Conservation (phyloP, 2,888 invertebrate species). For the Liopterus haemorrhoidalis region DNA sequence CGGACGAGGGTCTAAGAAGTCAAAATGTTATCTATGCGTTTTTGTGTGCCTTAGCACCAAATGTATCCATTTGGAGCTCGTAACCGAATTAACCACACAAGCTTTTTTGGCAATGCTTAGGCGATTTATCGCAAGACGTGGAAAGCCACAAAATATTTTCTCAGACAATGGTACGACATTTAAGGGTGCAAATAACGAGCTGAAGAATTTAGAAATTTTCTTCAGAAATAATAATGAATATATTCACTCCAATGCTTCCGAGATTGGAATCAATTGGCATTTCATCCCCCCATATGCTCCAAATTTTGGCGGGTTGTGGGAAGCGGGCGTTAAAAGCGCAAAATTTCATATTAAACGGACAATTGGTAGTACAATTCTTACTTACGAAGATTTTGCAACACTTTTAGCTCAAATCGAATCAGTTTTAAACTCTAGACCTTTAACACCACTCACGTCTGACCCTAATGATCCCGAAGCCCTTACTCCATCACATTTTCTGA, state of each 20-base stretch:
- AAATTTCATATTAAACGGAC: slow-evolving; percentile 22
- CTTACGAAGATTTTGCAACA: slow-evolving; percentile 24
- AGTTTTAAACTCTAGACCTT: slow-evolving; percentile 28
- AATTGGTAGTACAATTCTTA: slow-evolving; percentile 18
- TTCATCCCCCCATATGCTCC: slow-evolving; percentile 30
- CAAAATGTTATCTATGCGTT: slow-evolving; percentile 16
- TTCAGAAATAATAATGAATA: background rate
- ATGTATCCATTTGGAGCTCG: slow-evolving; percentile 24
- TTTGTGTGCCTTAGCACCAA: slow-evolving; percentile 24
- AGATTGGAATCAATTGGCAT: slow-evolving; percentile 29
- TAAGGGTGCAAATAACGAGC: slow-evolving; percentile 25
- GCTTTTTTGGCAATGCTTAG: slow-evolving; percentile 17
- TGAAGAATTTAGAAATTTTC: slow-evolving; percentile 22
- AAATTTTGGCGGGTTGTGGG: slow-evolving; percentile 31
- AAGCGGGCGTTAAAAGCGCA: slow-evolving; percentile 18
- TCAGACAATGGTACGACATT: slow-evolving; percentile 26
- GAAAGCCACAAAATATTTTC: slow-evolving; percentile 17
- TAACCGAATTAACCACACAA: slow-evolving; percentile 20
- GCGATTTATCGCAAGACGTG: slow-evolving; percentile 20
- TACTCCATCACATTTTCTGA: slow-evolving; percentile 27
- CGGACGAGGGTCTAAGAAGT: slow-evolving; percentile 16
- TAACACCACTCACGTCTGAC: slow-evolving; percentile 24
- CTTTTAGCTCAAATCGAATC: slow-evolving; percentile 28
- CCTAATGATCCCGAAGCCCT: slow-evolving; percentile 19
- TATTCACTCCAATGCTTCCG: background rate